Base-by-base conservation (phyloP, 2,888 invertebrate species). In the Eristalis intricaria region DNA sequence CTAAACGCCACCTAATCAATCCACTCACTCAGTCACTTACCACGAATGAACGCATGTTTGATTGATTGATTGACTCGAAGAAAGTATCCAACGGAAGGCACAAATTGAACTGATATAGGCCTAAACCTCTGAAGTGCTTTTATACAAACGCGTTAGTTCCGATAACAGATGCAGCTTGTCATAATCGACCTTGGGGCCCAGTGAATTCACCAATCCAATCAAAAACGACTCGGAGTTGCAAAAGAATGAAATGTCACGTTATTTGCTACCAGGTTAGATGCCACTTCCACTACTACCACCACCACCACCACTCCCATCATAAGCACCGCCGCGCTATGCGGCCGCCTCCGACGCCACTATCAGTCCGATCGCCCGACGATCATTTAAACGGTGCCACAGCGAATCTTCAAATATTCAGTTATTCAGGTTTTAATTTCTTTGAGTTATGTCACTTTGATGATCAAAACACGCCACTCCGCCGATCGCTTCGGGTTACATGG, bases 401-500 rank as follows among this genome's bases (percentile, higher is more conserved):
- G 58, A n/a, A 77, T 64, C 78, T 82, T 82, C 77, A 79, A 85
- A 71, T 83, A 75, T 78, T 86, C 65, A 86, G 86, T 75, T 86
- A 83, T 83, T 83, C 78, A 79, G 65, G 61, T 75, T 78, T 83
- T 50, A 40, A 74, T 78, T 69, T 78, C 65, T 77, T 78, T 58
- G 23, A 58, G 66, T 86, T 86, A 74, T 82, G 65, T 78, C 73
- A 86, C 69, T 61, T 76, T 63, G 66, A 75, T 81, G 68, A 73
- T 43, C 56, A 77, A 81, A 70, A 70, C 35, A n/a, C 50, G 35
- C 61, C 69, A 73, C 60, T 64, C 22, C 65, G n/a, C 13, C 64
- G 22, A 69, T 29, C 32, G 32, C 73, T 69, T 70, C 38, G 26
- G 38, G 64, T 84, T 80, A 70, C 50, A 75, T 50, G 35, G 60